Conservation (phyloP, 1,140 invertebrate genomes). For the Watersipora subatra region DNA sequence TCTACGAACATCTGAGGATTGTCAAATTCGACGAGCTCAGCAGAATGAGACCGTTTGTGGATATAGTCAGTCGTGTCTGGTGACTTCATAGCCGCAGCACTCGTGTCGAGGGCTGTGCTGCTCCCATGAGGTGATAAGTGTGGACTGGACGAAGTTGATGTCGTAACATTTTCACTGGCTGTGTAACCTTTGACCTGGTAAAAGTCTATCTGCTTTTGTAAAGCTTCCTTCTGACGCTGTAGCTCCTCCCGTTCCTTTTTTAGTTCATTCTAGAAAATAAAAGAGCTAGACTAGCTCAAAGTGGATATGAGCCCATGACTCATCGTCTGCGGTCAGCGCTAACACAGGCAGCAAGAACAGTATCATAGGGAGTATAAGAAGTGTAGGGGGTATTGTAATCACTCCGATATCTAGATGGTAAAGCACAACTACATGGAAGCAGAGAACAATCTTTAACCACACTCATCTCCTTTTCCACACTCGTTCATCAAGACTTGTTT, state of each 20-base stretch:
- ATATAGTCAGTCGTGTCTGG: conserved; percentile 1
- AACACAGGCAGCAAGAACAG: too few relatives aligned
- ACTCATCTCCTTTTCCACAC: too few relatives aligned
- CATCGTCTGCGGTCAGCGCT: too few relatives aligned
- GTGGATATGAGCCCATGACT: too few relatives aligned
- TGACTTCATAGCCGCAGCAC: conserved; percentile 11
- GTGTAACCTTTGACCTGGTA: conserved; percentile 16
- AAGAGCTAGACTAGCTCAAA: neutral
- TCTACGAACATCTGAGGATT: neutral
- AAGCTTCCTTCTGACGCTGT: conserved; percentile 63
- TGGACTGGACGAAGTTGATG: neutral
- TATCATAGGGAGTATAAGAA: too few relatives aligned
- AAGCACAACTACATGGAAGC: too few relatives aligned
- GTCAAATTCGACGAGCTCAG: conserved; percentile 4
- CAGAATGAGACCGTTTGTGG: conserved; percentile 12
- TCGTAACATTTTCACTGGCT: conserved; percentile 27
- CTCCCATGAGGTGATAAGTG: neutral
- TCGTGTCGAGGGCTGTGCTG: conserved; percentile 8
- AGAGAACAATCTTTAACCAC: too few relatives aligned
- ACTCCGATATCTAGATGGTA: too few relatives aligned
- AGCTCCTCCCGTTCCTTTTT: conserved; percentile 53
- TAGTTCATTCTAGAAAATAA: conserved; percentile 9
- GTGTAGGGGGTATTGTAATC: too few relatives aligned
- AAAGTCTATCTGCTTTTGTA: conserved; percentile 40
- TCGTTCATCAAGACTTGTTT: too few relatives aligned